phyloP scores from a whole-genome alignment of 2,797 vertebrate species.

The Chrysocyon brachyurus region DNA sequence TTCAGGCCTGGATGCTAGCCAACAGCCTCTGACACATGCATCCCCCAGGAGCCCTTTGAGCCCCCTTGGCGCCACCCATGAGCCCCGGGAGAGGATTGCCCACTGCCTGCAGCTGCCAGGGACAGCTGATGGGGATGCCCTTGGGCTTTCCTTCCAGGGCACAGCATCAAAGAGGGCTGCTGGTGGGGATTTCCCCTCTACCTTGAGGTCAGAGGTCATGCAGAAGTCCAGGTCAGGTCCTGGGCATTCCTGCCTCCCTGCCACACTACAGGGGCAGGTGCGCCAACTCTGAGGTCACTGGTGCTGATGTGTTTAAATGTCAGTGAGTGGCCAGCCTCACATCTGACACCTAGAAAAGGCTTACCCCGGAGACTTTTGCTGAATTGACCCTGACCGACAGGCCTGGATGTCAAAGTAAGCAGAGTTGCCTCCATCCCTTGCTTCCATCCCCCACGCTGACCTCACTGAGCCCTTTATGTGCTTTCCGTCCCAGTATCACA shows the following conservation, averaged over 20 bases:
- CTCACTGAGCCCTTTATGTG: background rate
- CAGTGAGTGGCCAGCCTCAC: background rate
- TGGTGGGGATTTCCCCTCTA: background rate
- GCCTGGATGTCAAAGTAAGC: background rate
- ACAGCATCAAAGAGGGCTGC: background rate
- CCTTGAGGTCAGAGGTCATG: background rate
- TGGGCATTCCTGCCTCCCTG: background rate
- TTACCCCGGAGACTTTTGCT: no score
- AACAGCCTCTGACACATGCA: background rate
- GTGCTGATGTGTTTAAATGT: background rate
- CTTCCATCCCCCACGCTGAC: fast-evolving
- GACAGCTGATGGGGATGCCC: background rate
- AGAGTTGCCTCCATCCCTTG: background rate
- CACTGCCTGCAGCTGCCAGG: background rate
- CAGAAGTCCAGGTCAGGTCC: background rate
- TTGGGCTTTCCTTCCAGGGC: background rate
- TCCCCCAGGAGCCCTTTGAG: background rate
- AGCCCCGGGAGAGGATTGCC: background rate
- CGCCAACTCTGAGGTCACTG: background rate
- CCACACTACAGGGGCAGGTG: background rate
- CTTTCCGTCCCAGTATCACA: background rate
- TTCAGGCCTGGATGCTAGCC: background rate
- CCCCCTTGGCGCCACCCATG: background rate
- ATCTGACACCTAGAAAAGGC: background rate
- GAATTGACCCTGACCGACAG: background rate